These are phyloP conservation scores for Lytechinus pictus DNA, from an alignment of 35 echinoderm and acorn worm genomes.

Conservation along the genomic window DNA sequence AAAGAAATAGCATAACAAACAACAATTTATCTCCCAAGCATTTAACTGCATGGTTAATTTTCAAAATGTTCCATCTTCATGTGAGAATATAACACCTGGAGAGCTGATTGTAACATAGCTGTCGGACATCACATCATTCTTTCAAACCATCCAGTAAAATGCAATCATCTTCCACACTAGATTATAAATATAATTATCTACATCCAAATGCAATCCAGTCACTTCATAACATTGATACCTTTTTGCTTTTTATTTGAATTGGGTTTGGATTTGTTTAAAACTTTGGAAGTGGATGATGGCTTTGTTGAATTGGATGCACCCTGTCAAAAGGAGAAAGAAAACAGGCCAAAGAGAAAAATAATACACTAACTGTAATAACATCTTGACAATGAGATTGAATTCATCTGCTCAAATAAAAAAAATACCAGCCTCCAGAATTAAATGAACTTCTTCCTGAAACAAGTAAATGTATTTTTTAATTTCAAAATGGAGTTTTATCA, in stretches of 20 bases:
- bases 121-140: not conserved
- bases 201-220: not conserved
- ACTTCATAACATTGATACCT: constrained; percentile 17
- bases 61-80: not conserved
- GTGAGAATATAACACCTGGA: not conserved
- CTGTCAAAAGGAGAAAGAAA: not conserved
- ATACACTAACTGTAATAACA: not conserved
- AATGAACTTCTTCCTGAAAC: too few species aligned
- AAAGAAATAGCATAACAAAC: not conserved
- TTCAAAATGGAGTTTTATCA: too few species aligned
- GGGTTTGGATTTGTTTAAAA: constrained; percentile 40
- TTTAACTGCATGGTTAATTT: not conserved
- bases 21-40: too few species aligned
- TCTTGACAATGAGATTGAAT: not conserved
- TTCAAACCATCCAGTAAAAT: constrained; percentile 12
- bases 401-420: not conserved
- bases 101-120: not conserved
- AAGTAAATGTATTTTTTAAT: too few species aligned
- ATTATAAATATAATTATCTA: not conserved
- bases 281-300: constrained; percentile 22
- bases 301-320: not conserved
- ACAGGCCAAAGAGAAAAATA: not conserved
- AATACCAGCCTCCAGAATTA: not conserved
- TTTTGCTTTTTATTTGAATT: constrained; percentile 22
- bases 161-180: not conserved